phyloP scores from a whole-genome alignment of 1,140 invertebrate genomes.

The Notospermus geniculatus region DNA sequence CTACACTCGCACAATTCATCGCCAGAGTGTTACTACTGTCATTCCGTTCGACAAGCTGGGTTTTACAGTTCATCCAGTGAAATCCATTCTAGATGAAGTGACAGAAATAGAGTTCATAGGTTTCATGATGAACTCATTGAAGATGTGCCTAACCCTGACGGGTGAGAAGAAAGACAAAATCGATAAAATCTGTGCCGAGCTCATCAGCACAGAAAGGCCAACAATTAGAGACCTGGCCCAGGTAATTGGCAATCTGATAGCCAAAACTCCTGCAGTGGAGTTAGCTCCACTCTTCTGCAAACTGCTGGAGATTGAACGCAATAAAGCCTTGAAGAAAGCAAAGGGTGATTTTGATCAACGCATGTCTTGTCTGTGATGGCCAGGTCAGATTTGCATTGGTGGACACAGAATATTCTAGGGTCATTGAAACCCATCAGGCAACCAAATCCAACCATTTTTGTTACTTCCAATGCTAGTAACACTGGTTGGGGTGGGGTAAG shows the following conservation, averaged over 20 bases:
- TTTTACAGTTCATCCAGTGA: not conserved
- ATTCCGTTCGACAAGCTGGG: not conserved
- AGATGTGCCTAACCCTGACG: not conserved
- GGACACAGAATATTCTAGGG: not conserved
- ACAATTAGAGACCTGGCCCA: not conserved
- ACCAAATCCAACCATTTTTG: not conserved
- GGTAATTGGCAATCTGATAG: not conserved
- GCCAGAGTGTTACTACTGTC: not conserved
- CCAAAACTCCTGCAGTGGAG: not conserved
- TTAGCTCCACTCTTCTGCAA: not conserved
- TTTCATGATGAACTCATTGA: not conserved
- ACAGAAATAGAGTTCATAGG: not conserved
- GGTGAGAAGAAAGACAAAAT: not conserved
- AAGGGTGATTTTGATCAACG: not conserved
- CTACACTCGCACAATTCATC: not conserved
- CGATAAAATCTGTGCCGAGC: not conserved
- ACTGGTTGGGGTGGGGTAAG: slow-evolving; percentile 11
- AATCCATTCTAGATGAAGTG: not conserved
- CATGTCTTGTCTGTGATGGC: not conserved
- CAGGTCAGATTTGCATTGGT: not conserved
- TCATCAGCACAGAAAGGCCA: no score
- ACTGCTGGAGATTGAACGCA: not conserved
- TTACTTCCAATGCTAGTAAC: not conserved
- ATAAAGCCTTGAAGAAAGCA: not conserved
- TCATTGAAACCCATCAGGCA: not conserved